phyloP scores from a whole-genome alignment of 2,888 invertebrate species.

The Diaphora mendica region DNA sequence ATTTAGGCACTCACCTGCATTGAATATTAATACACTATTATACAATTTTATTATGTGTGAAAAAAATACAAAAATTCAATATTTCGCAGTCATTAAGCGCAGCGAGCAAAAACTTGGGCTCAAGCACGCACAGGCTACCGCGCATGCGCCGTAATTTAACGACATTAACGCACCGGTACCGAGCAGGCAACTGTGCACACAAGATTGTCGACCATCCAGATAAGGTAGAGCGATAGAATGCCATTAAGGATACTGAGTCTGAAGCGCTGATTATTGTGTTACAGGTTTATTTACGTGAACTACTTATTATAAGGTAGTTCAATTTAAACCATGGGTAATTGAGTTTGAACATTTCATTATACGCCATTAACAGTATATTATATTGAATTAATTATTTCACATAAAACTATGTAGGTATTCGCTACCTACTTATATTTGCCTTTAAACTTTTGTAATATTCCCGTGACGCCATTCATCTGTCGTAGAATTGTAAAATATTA shows the following conservation, averaged over 20 bases:
- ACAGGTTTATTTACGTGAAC: background rate
- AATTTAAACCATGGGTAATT: background rate
- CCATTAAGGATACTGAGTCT: background rate
- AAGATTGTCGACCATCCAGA: conserved; percentile 1
- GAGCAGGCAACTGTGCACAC: conserved; percentile 36
- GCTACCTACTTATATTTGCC: too few species aligned
- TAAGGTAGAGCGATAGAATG: background rate
- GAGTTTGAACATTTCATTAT: background rate
- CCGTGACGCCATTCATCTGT: too few species aligned
- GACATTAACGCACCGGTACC: conserved; percentile 49
- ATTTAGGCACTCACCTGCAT: conserved; percentile 32
- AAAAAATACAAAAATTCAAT: conserved; percentile 27
- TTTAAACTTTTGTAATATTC: too few species aligned
- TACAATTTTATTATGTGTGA: conserved; percentile 35
- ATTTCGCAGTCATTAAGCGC: conserved; percentile 36
- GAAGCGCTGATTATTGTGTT: background rate
- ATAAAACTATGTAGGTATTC: too few species aligned
- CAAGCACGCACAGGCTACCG: conserved; percentile 32
- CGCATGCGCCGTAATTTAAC: conserved; percentile 51
- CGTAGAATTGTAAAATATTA: too few species aligned
- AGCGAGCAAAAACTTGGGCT: conserved; percentile 34
- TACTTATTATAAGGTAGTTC: background rate
- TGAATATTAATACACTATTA: background rate
- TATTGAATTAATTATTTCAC: too few species aligned
- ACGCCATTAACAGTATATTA: background rate